Base-by-base conservation (phyloP, 2,888 invertebrate species). In the Chymomyza amoena region DNA sequence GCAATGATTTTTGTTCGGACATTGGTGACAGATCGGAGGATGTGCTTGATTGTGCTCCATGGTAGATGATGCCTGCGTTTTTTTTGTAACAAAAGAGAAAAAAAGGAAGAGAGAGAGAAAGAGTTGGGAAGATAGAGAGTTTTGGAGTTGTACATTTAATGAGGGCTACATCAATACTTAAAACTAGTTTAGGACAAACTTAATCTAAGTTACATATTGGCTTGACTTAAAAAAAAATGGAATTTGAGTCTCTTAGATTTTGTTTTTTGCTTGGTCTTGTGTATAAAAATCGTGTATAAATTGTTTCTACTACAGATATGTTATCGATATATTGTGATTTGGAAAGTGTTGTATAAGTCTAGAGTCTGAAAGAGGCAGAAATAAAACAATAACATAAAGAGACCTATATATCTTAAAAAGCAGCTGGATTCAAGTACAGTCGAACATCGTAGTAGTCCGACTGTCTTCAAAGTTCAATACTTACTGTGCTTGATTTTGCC, bases 21-120 rank as follows among this genome's bases (percentile, higher is more conserved):
- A 95, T 95, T 89, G 95, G 95, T 83, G 95, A 95, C 90, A 95
- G 93, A 93, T 95, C 95, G 90, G 95, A 95, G 79, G 95, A 95
- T 81, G 95, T 95, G 92, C 95, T 95, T 89, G 95, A 95, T 90
- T 94, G 94, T 91, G 95, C 94, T 90, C 95, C 95, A 91, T 95
- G 95, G 92, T 95, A 95, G 91, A 95, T 94, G 92, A 94, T 95
- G 93, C 94, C 95, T 94, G 93, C 73, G 77, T 74, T 63, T 62
- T 20, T 18, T n/a, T 45, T 56, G 25, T 45, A 57, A 60, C 28
- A 16, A 45, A 32, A 60, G 28, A 60, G 60, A 60, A n/a, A 36
- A 16, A 60, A n/a, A 60, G 32, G 32, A 32, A 32, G 32, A 32
- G 60, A 60, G 32, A 60, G 4, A 32, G n/a, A 60, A n/a, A 60